These are phyloP conservation scores for Leucoma salicis DNA, from an alignment of 2,888 invertebrate genomes.

Conservation along the genomic window DNA sequence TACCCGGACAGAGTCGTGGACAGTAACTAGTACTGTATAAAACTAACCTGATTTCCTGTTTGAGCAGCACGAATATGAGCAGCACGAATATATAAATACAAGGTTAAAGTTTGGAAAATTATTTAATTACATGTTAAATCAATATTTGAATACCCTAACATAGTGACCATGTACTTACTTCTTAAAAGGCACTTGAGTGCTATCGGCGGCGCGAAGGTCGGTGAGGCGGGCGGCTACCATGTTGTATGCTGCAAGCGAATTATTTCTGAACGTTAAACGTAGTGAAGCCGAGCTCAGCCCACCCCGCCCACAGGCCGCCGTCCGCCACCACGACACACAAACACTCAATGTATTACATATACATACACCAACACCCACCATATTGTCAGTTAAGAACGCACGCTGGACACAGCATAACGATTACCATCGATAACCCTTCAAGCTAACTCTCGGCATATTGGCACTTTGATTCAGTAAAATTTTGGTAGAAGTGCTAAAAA, in stretches of 20 bases:
- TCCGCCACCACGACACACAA: conserved; percentile 34
- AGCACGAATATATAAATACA: neutral
- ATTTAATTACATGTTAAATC: neutral
- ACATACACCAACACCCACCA: conserved; percentile 73
- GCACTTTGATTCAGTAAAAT: too few relatives aligned
- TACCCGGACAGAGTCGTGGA: too few relatives aligned
- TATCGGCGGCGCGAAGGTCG: conserved; percentile 95
- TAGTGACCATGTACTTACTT: conserved; percentile 86
- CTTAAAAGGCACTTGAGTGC: conserved; percentile 99
- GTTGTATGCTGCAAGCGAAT: conserved; percentile 96
- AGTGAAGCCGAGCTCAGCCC: conserved; percentile 49
- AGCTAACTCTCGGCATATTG: too few relatives aligned
- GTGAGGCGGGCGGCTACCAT: conserved; percentile 98
- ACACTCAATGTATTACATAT: conserved; percentile 46
- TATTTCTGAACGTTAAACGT: conserved; percentile 83
- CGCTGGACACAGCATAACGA: conserved; percentile 36
- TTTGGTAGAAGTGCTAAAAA: too few relatives aligned
- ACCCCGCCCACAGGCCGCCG: conserved; percentile 35
- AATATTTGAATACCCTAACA: neutral
- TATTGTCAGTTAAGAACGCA: conserved; percentile 73
- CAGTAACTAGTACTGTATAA: too few relatives aligned
- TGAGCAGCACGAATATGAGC: conserved; percentile 39
- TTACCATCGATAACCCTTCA: too few relatives aligned
- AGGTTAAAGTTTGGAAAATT: neutral
- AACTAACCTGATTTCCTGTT: conserved; percentile 75